Percentiles rank a stretch among this genome's conserved stretches.
Evolutionary conservation across 2,797 vertebrate genomes (phyloP).

Genomic region (Anisognathus igniventris): DNA sequence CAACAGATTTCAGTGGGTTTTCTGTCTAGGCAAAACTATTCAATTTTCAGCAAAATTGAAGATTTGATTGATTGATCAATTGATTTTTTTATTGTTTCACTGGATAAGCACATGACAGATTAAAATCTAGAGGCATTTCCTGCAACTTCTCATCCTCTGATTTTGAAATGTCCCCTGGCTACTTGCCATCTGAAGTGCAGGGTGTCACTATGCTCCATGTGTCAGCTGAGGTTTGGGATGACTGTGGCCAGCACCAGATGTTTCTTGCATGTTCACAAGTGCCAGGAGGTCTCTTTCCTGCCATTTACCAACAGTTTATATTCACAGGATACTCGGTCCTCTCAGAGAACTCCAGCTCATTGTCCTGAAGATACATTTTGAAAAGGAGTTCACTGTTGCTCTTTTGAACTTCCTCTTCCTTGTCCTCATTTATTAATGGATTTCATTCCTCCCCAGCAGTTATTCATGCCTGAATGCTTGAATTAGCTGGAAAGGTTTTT

Average conservation of each 20-base stretch:
- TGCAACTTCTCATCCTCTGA: not conserved
- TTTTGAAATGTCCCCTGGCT: not conserved
- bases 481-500: not conserved
- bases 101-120: not conserved
- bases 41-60: not conserved
- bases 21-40: not conserved
- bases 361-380: not conserved
- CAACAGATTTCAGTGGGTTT: not conserved
- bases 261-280: constrained; percentile 23
- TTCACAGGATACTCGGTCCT: not conserved
- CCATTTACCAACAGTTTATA: constrained; percentile 27
- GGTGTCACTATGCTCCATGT: not conserved
- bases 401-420: not conserved
- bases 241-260: not conserved
- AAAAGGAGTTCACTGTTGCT: not conserved
- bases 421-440: not conserved
- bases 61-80: not conserved
- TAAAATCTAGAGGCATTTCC: not conserved
- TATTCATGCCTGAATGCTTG: not conserved
- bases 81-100: not conserved
- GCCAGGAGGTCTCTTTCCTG: constrained; percentile 27
- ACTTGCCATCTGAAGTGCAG: not conserved
- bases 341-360: not conserved
- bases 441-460: not conserved
- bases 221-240: not conserved